These are phyloP conservation scores for Lepidocyrtinus sp. DNA, from an alignment of 2,888 invertebrate species.

Conservation along the genomic window DNA sequence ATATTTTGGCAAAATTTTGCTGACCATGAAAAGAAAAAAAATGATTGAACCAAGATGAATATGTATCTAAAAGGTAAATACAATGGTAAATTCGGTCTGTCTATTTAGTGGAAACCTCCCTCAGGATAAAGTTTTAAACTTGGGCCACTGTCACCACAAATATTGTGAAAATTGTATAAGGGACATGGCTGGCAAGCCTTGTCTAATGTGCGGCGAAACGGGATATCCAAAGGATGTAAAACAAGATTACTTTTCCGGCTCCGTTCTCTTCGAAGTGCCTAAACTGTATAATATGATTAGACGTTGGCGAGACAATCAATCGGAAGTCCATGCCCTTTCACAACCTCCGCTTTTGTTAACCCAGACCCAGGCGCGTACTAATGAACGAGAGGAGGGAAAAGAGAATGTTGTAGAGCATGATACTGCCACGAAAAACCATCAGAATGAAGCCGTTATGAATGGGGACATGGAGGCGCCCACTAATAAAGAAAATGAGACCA, in stretches of 20 bases:
- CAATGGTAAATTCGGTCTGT: too few relatives aligned
- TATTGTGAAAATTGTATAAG: constrained; percentile 6
- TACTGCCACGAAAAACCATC: not conserved
- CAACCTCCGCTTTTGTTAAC: not conserved
- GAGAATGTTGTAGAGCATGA: not conserved
- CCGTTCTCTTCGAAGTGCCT: not conserved
- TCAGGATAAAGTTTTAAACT: not conserved
- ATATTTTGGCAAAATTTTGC: too few relatives aligned
- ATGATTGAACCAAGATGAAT: too few relatives aligned
- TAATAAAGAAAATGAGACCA: not conserved
- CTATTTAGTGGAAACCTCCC: not conserved
- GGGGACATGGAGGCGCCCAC: not conserved
- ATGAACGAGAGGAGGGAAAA: not conserved
- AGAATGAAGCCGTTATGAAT: not conserved
- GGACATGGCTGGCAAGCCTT: not conserved
- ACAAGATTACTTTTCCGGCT: not conserved
- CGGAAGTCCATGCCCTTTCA: not conserved
- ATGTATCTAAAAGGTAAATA: too few relatives aligned
- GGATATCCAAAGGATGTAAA: not conserved
- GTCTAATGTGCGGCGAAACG: not conserved
- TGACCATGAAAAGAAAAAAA: too few relatives aligned
- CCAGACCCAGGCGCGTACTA: not conserved
- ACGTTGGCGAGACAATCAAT: not conserved
- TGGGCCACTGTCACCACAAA: constrained; percentile 7
- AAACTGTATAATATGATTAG: not conserved